phyloP scores from a whole-genome alignment of 2,797 vertebrate genomes.

The Nothura maculosa region DNA sequence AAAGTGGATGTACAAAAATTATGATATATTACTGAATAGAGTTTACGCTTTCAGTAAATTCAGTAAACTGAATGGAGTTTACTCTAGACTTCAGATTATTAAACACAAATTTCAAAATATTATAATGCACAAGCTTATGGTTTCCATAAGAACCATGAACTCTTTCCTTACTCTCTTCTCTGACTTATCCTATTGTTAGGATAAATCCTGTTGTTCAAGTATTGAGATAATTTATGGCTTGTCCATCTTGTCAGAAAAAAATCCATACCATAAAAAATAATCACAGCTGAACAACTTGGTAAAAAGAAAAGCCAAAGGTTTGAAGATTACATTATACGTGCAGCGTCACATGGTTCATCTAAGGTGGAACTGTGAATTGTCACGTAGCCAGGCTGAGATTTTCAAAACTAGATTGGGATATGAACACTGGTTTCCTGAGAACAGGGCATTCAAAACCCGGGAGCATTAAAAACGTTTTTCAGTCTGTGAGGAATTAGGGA shows the following conservation, averaged over 20 bases:
- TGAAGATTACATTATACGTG: not conserved
- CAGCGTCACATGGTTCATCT: not conserved
- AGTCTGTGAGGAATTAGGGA: not conserved
- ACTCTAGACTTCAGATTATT: not conserved
- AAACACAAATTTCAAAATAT: not conserved
- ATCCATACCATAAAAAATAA: not conserved
- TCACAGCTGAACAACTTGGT: not conserved
- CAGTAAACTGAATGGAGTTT: not conserved
- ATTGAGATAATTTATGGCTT: not conserved
- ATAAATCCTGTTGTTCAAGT: not conserved
- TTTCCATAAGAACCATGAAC: not conserved
- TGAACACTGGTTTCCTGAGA: not conserved
- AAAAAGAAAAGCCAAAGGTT: not conserved
- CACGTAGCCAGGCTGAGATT: not conserved
- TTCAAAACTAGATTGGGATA: fast-evolving
- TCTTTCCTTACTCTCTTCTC: not conserved
- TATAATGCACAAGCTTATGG: not conserved
- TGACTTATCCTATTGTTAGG: not conserved
- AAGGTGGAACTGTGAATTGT: not conserved
- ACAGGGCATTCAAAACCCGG: not conserved
- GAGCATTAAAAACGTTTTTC: not conserved
- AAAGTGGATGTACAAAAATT: not conserved
- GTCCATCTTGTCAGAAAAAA: not conserved
- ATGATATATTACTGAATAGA: not conserved
- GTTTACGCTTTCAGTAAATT: not conserved